phyloP scores from a whole-genome alignment of 2,113 vertebrate species.

The Thomomys bottae region DNA sequence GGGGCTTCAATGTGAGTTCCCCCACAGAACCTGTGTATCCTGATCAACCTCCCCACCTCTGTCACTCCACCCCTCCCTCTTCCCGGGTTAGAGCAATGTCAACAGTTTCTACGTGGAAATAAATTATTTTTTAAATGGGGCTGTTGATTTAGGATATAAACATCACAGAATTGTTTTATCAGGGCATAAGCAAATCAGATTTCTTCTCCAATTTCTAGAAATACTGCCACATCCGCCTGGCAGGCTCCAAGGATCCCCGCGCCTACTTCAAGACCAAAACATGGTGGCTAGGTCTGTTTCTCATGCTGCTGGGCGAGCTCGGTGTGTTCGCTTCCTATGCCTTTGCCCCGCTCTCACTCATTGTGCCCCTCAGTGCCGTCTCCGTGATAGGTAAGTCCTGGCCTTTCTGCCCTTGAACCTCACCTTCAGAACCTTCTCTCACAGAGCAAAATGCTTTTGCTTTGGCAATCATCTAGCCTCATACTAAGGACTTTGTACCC shows the following conservation, averaged over 20 bases:
- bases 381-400: slow-evolving; percentile 90
- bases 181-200: not conserved
- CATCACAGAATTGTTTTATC: not conserved
- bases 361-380: slow-evolving; percentile 94
- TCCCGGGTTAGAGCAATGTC: too few species aligned
- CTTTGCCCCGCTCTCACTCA: slow-evolving; percentile 93
- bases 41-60: too few species aligned
- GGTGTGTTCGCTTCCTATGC: slow-evolving; percentile 95
- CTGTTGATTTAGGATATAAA: not conserved
- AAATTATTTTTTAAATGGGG: not conserved
- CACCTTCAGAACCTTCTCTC: accelerated
- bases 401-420: accelerated
- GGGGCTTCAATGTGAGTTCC: too few species aligned
- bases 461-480: not conserved
- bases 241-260: slow-evolving; percentile 91
- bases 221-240: slow-evolving; percentile 93
- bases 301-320: slow-evolving; percentile 92
- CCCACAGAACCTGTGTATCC: too few species aligned
- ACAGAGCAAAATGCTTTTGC: not conserved
- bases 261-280: slow-evolving; percentile 95
- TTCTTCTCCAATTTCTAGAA: slow-evolving; percentile 87
- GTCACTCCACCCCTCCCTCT: too few species aligned
- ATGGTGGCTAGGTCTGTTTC: slow-evolving; percentile 94
- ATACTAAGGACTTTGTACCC: not conserved
- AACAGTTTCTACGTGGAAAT: not conserved